phyloP scores from a whole-genome alignment of 2,797 vertebrate species.

The Psittacula echo region DNA sequence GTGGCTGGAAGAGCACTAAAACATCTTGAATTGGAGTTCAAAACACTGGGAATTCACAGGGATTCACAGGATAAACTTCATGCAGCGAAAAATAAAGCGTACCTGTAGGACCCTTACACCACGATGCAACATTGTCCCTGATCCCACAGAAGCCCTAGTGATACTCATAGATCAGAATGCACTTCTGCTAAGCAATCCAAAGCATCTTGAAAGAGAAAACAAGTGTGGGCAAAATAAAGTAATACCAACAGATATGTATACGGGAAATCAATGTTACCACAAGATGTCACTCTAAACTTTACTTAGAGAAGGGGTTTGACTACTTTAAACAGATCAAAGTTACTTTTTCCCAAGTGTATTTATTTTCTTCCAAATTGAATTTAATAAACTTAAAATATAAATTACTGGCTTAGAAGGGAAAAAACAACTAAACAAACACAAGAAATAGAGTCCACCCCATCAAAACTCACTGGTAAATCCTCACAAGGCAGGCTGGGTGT shows the following conservation, averaged over 20 bases:
- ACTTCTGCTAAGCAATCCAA: neutral
- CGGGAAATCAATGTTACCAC: conserved; percentile 66
- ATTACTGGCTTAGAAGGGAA: neutral
- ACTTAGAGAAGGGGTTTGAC: neutral
- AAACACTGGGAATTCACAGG: neutral
- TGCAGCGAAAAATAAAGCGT: neutral
- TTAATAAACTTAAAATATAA: neutral
- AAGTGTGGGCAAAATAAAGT: neutral
- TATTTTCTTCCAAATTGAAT: neutral
- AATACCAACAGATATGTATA: neutral
- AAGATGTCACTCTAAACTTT: conserved; percentile 81
- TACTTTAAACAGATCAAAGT: neutral
- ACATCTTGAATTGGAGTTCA: neutral
- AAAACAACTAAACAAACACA: neutral
- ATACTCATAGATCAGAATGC: neutral
- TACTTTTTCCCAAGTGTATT: neutral
- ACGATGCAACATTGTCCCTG: neutral
- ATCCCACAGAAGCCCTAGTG: neutral
- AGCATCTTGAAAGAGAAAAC: neutral
- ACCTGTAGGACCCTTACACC: neutral
- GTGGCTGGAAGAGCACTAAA: neutral
- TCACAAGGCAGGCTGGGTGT: neutral
- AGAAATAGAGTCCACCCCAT: neutral
- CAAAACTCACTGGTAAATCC: neutral
- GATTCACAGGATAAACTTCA: neutral